A percentile compares a stretch with the other conserved stretches of the same genome.
These are phyloP conservation scores for Bufo gargarizans DNA, from an alignment of 2,113 vertebrate genomes.

Conservation along the genomic window DNA sequence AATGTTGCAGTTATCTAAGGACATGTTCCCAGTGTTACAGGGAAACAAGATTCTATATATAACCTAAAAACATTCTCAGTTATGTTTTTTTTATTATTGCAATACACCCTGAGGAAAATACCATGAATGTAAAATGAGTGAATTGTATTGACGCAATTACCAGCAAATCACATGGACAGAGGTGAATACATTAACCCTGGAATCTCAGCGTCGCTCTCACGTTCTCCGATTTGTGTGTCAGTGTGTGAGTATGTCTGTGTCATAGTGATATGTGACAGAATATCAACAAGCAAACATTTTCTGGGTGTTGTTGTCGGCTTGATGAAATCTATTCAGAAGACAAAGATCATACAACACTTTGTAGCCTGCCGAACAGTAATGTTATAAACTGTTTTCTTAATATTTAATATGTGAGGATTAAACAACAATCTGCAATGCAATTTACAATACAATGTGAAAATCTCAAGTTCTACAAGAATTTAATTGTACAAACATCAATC, in stretches of 20 bases:
- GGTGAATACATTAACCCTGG: background rate
- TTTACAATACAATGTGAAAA: background rate
- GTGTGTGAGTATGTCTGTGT: background rate
- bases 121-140: background rate
- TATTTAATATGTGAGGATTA: background rate
- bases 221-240: background rate
- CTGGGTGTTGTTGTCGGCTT: background rate
- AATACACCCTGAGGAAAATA: background rate
- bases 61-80: too few species aligned
- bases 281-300: background rate
- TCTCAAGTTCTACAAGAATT: background rate
- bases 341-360: background rate
- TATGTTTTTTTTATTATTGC: background rate
- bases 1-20: too few species aligned
- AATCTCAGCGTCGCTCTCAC: background rate
- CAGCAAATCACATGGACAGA: background rate
- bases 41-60: too few species aligned
- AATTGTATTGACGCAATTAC: background rate
- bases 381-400: background rate
- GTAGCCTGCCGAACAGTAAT: too few species aligned
- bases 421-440: background rate
- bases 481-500: background rate
- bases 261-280: background rate
- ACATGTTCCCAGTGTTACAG: too few species aligned
- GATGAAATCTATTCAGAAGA: background rate